These are phyloP conservation scores for Drosophila crucigera DNA, from an alignment of 2,888 invertebrate species.

Conservation along the genomic window DNA sequence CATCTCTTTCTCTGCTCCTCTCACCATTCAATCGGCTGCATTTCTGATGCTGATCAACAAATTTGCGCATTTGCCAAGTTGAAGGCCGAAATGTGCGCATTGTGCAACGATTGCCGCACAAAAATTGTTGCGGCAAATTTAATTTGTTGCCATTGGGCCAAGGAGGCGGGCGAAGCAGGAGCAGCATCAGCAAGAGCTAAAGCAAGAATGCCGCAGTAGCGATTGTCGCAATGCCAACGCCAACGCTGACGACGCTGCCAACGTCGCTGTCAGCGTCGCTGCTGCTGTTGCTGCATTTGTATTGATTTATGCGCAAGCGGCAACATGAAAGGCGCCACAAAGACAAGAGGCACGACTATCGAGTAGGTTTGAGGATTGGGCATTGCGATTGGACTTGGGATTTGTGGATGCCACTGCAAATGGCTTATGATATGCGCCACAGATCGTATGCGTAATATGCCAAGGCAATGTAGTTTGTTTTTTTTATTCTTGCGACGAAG, in stretches of 20 bases:
- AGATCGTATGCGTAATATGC: slow-evolving; percentile 72
- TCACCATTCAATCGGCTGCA: background rate
- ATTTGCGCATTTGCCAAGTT: slow-evolving; percentile 54
- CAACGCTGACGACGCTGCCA: slow-evolving; percentile 27
- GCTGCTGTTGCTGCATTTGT: slow-evolving; percentile 48
- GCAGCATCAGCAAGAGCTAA: background rate
- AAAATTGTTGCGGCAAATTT: slow-evolving; percentile 51
- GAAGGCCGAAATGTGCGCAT: slow-evolving; percentile 50
- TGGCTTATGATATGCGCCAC: slow-evolving; percentile 43
- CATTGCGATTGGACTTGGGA: slow-evolving; percentile 17
- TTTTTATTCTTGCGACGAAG: background rate
- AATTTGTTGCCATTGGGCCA: slow-evolving; percentile 52
- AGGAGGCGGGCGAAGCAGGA: background rate
- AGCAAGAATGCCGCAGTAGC: slow-evolving; percentile 33
- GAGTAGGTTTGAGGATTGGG: slow-evolving; percentile 22
- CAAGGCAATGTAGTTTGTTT: slow-evolving; percentile 1
- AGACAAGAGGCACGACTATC: slow-evolving; percentile 43
- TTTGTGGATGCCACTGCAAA: slow-evolving; percentile 34
- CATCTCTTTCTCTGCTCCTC: background rate
- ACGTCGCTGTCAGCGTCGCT: slow-evolving; percentile 2
- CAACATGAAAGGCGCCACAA: slow-evolving; percentile 57
- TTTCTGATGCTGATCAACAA: slow-evolving; percentile 28
- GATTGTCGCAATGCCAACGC: slow-evolving; percentile 40
- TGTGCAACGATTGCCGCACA: slow-evolving; percentile 60
- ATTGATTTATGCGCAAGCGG: slow-evolving; percentile 77